Evolutionary conservation across 2,888 invertebrate species (phyloP).

Genomic region (Lumbricus terrestris): DNA sequence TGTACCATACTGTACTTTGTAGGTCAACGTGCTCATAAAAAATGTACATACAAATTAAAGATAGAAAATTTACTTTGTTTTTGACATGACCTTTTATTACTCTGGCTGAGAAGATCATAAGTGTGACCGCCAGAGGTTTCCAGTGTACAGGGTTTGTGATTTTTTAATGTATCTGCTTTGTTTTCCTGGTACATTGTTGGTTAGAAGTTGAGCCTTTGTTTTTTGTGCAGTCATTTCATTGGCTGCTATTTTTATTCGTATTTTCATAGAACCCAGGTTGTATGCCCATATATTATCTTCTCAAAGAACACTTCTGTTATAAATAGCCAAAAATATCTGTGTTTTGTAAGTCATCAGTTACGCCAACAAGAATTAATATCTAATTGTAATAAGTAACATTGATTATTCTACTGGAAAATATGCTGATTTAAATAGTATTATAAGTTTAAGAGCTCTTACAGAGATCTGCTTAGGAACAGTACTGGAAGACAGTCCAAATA

Average conservation of each 20-base stretch:
- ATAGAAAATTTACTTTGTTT: not conserved
- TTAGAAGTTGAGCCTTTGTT: not conserved
- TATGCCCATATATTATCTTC: not conserved
- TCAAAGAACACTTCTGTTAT: not conserved
- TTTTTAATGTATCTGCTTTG: too few relatives aligned
- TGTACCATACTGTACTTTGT: not conserved
- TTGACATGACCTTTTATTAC: not conserved
- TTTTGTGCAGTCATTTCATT: not conserved
- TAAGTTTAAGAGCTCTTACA: too few relatives aligned
- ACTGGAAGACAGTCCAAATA: not conserved
- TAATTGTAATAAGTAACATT: not conserved
- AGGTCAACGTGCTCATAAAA: not conserved
- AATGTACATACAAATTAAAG: not conserved
- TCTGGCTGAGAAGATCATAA: not conserved
- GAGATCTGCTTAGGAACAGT: too few relatives aligned
- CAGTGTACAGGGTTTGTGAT: not conserved
- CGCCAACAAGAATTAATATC: not conserved
- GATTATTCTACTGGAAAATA: too few relatives aligned
- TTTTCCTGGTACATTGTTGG: not conserved
- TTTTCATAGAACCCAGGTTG: not conserved
- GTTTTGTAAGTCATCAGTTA: not conserved
- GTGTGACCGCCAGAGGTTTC: not conserved
- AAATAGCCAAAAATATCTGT: not conserved
- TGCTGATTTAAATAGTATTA: not conserved
- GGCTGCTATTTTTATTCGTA: not conserved